Percentiles rank a stretch among this genome's conserved stretches.
These are phyloP conservation scores for Nephotettix cincticeps DNA, from an alignment of 1,140 invertebrate species.

Conservation along the genomic window DNA sequence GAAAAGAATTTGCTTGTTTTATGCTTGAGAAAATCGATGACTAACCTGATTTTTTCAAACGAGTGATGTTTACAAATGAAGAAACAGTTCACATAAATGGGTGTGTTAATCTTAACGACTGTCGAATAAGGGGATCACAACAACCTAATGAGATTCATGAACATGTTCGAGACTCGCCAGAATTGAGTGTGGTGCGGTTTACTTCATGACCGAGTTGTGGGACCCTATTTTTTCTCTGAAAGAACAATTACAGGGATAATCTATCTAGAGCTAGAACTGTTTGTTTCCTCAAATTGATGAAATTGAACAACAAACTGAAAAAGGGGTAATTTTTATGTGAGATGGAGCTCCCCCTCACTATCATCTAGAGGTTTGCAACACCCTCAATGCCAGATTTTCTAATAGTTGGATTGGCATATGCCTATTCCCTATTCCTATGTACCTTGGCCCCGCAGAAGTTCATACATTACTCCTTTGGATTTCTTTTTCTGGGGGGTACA, in stretches of 20 bases:
- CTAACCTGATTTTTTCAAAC: background rate
- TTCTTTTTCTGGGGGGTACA: too few relatives aligned
- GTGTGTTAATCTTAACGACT: background rate
- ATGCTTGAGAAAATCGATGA: background rate
- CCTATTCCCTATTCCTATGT: too few relatives aligned
- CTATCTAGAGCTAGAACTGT: too few relatives aligned
- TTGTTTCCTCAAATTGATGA: too few relatives aligned
- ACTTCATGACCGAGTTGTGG: background rate
- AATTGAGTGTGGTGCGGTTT: background rate
- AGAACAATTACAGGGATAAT: slow-evolving; percentile 3
- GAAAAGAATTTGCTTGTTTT: background rate
- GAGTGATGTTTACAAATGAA: background rate
- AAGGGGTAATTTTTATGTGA: too few relatives aligned
- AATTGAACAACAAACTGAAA: too few relatives aligned
- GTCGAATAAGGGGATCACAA: background rate
- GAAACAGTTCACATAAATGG: background rate
- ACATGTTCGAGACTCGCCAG: background rate
- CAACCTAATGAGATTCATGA: background rate
- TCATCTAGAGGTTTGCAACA: too few relatives aligned
- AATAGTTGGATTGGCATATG: too few relatives aligned
- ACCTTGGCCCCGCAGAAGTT: too few relatives aligned
- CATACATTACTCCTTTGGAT: too few relatives aligned
- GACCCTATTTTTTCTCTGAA: background rate
- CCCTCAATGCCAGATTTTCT: too few relatives aligned
- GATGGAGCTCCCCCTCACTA: too few relatives aligned